Percentiles rank a stretch among this genome's conserved stretches.
Conservation (phyloP, 2,797 vertebrate genomes). For the Gymnocypris eckloni region DNA sequence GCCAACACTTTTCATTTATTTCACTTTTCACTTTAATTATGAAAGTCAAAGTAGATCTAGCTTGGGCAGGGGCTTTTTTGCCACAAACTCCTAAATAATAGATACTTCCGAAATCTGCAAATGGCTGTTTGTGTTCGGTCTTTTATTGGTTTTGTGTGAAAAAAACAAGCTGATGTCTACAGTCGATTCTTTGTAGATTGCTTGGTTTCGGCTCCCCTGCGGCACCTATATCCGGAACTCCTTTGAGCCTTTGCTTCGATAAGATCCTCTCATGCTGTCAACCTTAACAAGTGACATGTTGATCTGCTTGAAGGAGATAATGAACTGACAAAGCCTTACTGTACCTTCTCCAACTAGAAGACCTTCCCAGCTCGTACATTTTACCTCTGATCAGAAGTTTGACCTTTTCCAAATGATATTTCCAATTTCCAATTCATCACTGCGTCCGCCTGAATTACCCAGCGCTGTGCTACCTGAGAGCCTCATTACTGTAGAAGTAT, state of each 20-base stretch:
- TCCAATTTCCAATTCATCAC: conserved; percentile 54
- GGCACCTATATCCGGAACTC: conserved; percentile 49
- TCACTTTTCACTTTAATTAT: not conserved
- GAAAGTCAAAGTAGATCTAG: not conserved
- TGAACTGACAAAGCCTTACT: conserved; percentile 59
- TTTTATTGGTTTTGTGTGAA: conserved; percentile 56
- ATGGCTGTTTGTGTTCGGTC: conserved; percentile 39
- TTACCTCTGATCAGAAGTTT: conserved; percentile 55
- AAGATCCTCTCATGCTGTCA: conserved; percentile 56
- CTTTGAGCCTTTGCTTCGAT: conserved; percentile 55
- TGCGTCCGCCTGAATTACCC: conserved; percentile 18
- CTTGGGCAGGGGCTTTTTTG: not conserved
- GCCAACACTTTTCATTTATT: not conserved
- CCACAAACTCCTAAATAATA: not conserved
- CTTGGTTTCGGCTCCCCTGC: conserved; percentile 35
- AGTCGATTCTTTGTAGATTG: conserved; percentile 52
- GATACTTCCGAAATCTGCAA: conserved; percentile 17
- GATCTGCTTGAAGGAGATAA: conserved; percentile 59
- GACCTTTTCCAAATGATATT: conserved; percentile 55
- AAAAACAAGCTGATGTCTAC: conserved; percentile 64
- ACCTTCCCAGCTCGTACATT: conserved; percentile 53
- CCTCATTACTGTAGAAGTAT: conserved; percentile 31
- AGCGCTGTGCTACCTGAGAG: conserved; percentile 35
- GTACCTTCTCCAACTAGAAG: conserved; percentile 29
- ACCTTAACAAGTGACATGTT: conserved; percentile 54